Evolutionary conservation across 2,797 vertebrate species (phyloP).

Genomic region (Corythornis leucogaster): DNA sequence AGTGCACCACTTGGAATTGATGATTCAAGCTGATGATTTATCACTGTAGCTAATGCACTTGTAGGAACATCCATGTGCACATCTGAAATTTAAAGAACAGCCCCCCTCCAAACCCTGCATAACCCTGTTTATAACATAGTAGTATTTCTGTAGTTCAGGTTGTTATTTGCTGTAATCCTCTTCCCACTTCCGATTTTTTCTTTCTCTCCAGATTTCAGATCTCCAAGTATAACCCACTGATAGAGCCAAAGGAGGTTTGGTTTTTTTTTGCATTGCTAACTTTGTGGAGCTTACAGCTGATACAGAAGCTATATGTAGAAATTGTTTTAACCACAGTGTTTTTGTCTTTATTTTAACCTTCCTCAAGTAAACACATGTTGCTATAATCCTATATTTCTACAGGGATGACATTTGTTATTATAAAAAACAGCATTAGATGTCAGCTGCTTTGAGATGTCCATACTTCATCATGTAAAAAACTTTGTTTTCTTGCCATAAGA

Average conservation of each 20-base stretch:
- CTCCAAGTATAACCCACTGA: not conserved
- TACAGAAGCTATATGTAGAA: not conserved
- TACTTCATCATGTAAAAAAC: not conserved
- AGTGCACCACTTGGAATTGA: not conserved
- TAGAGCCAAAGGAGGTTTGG: not conserved
- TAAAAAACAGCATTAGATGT: not conserved
- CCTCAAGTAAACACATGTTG: not conserved
- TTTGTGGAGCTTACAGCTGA: not conserved
- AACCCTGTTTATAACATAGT: not conserved
- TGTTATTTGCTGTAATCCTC: not conserved
- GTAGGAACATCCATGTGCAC: not conserved
- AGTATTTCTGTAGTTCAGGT: not conserved
- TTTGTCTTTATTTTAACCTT: slow-evolving; percentile 21
- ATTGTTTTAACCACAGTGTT: not conserved
- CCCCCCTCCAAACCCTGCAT: not conserved
- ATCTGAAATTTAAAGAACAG: not conserved
- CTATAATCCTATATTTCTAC: not conserved
- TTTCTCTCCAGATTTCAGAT: not conserved
- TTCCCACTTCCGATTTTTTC: not conserved
- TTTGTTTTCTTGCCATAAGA: not conserved
- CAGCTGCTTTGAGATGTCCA: not conserved
- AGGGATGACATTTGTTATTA: not conserved
- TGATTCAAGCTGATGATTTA: not conserved
- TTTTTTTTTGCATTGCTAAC: not conserved
- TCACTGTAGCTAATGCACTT: not conserved